Conservation (phyloP, 1,140 invertebrate species). For the Drosophila micromelanica region DNA sequence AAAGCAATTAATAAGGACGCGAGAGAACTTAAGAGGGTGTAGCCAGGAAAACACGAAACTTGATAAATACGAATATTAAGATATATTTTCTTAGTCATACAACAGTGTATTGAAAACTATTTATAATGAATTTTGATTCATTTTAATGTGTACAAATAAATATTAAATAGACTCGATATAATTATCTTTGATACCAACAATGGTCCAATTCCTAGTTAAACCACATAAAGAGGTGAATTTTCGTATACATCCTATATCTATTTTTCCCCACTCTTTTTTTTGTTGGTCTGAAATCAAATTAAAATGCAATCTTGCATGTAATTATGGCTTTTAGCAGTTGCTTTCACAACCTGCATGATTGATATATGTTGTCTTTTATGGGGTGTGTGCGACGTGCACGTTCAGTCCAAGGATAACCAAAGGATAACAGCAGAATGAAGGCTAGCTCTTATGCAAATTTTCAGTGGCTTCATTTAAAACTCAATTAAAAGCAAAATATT, state of each 20-base stretch:
- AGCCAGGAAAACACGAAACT: constrained; percentile 47
- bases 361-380: constrained; percentile 1
- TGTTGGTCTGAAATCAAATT: constrained; percentile 66
- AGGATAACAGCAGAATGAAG: constrained; percentile 5
- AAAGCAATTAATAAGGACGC: constrained; percentile 65
- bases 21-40: constrained; percentile 25
- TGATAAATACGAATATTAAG: constrained; percentile 4
- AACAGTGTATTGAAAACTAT: background rate
- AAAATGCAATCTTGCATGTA: constrained; percentile 76
- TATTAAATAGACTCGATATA: background rate
- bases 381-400: constrained; percentile 10
- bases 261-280: background rate
- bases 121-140: background rate
- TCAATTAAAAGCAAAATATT: constrained; percentile 78
- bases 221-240: background rate
- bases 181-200: background rate
- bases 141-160: background rate
- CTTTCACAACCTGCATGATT: constrained; percentile 18
- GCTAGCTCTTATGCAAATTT: constrained; percentile 71
- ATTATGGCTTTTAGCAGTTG: constrained; percentile 62
- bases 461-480: constrained; percentile 52
- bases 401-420: constrained; percentile 6
- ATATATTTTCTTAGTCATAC: constrained; percentile 11
- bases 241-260: too few relatives aligned
- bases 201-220: background rate